Evolutionary conservation across 1,140 invertebrate species (phyloP).

Genomic region (Pseudomyrmex cubaensis): DNA sequence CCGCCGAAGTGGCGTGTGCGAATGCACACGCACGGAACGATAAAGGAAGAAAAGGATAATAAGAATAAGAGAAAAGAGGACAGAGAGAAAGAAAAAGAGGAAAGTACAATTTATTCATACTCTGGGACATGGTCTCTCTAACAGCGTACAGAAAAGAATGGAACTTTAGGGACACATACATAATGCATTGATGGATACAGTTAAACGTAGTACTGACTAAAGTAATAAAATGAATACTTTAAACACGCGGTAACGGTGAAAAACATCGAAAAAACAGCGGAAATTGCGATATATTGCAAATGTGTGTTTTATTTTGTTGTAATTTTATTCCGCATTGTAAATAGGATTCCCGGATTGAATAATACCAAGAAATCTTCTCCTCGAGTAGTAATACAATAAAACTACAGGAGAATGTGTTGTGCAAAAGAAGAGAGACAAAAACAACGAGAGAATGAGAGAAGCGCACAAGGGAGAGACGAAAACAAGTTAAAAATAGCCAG

Average conservation of each 20-base stretch:
- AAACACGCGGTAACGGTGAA: background rate
- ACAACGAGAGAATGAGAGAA: background rate
- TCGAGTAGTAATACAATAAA: conserved; percentile 21
- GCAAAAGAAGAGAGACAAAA: background rate
- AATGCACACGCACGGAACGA: conserved; percentile 55
- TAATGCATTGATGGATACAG: conserved; percentile 2
- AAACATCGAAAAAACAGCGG: background rate
- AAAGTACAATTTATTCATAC: conserved; percentile 50
- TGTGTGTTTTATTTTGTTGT: background rate
- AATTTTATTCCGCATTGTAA: background rate
- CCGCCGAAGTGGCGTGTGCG: conserved; percentile 62
- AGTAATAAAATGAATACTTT: background rate
- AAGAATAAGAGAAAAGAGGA: background rate
- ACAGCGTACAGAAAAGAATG: background rate
- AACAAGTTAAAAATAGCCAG: conserved; percentile 76
- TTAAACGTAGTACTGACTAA: background rate
- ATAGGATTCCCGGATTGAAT: background rate
- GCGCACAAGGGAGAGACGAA: conserved; percentile 61
- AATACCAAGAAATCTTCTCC: background rate
- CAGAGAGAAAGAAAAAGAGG: background rate
- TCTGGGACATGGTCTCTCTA: conserved; percentile 26
- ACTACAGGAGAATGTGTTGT: background rate
- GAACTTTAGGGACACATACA: conserved; percentile 9
- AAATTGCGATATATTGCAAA: conserved; percentile 1
- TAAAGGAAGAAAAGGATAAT: background rate